phyloP scores from a whole-genome alignment of 2,113 vertebrate species.

The Hippoglossus stenolepis region DNA sequence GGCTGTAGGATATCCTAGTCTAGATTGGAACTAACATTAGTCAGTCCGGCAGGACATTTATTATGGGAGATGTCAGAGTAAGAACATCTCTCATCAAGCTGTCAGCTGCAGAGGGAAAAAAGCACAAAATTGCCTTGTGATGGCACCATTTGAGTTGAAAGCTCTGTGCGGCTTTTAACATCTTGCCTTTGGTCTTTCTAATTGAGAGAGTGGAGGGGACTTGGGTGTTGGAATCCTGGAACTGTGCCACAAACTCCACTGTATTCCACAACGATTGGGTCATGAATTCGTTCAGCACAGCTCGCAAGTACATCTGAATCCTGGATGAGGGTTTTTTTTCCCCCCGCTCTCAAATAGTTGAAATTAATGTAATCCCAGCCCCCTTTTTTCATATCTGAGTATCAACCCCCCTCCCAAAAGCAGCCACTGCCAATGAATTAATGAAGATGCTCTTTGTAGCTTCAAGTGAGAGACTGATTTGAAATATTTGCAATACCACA shows the following conservation, averaged over 20 bases:
- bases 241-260: constrained; percentile 39
- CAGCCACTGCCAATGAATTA: constrained; percentile 65
- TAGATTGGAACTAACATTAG: constrained; percentile 54
- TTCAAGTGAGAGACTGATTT: constrained; percentile 53
- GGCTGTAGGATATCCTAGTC: constrained; percentile 31
- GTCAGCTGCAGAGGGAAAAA: constrained; percentile 16
- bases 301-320: constrained; percentile 54
- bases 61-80: constrained; percentile 38
- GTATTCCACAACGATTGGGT: constrained; percentile 61
- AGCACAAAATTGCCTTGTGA: constrained; percentile 35
- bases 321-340: constrained; percentile 14
- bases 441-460: constrained; percentile 66
- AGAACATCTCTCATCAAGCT: neutral
- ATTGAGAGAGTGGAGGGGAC: constrained; percentile 48
- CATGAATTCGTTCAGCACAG: constrained; percentile 67
- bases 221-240: constrained; percentile 41
- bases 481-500: constrained; percentile 66
- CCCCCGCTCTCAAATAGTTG: constrained; percentile 32
- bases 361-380: constrained; percentile 66
- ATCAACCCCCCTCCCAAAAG: constrained; percentile 37
- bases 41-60: constrained; percentile 31
- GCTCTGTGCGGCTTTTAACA: constrained; percentile 31
- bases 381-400: constrained; percentile 54
- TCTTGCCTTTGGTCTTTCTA: constrained; percentile 62
- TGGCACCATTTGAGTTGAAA: constrained; percentile 55